Percentiles rank a stretch among this genome's conserved stretches.
Conservation (phyloP, 2,113 vertebrate genomes). For the Lepus americanus region DNA sequence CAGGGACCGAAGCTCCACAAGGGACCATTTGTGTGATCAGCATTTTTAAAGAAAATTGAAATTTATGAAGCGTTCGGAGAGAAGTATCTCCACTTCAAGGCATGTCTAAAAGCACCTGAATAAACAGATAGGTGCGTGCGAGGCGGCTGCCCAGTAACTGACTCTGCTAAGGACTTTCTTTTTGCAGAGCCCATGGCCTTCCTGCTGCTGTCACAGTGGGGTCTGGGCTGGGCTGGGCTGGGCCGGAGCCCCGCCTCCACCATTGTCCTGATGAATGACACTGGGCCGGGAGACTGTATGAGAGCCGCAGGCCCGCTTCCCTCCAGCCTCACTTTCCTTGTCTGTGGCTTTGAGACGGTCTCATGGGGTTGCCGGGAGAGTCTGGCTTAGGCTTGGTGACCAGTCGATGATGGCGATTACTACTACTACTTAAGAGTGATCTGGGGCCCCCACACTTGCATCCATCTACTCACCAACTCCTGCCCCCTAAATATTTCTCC, state of each 20-base stretch:
- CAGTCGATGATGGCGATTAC: neutral
- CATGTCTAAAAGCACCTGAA: neutral
- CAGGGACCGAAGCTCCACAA: neutral
- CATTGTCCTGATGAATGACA: neutral
- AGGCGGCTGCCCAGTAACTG: neutral
- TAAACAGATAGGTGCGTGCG: neutral
- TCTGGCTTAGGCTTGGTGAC: neutral
- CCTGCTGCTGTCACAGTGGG: too few species aligned
- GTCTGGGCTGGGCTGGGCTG: neutral
- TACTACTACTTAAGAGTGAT: neutral
- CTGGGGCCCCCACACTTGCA: neutral
- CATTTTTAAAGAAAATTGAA: constrained; percentile 29
- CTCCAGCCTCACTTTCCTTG: neutral
- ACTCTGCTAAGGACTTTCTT: neutral
- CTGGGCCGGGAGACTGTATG: neutral
- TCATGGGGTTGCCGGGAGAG: neutral
- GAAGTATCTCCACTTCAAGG: neutral
- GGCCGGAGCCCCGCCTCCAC: neutral
- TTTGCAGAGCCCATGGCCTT: neutral
- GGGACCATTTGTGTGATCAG: constrained; percentile 30
- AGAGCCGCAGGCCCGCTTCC: neutral
- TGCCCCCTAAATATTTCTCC: neutral
- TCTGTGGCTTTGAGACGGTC: neutral
- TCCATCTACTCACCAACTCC: neutral
- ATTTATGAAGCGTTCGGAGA: constrained; percentile 39